phyloP scores from a whole-genome alignment of 1,140 invertebrate genomes.

The Drosophila orosa region DNA sequence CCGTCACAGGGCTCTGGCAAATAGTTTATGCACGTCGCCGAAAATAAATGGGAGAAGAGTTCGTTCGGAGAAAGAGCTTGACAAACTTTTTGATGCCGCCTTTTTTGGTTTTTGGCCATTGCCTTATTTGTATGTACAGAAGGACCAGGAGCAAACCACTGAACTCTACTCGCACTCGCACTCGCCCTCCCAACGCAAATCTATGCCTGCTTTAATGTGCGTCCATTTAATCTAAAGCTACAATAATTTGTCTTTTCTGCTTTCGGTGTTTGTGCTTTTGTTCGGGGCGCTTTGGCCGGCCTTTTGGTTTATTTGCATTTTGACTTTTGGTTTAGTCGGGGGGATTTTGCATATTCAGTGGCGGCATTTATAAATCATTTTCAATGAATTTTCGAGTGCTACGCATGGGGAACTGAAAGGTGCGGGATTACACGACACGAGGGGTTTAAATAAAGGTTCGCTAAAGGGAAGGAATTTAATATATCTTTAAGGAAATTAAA shows the following conservation, averaged over 20 bases:
- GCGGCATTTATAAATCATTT: constrained; percentile 42
- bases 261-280: constrained; percentile 6
- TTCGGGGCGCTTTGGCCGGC: constrained; percentile 1
- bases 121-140: constrained; percentile 38
- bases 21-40: constrained; percentile 55
- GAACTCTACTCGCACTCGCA: constrained; percentile 9
- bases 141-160: constrained; percentile 7
- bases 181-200: not conserved
- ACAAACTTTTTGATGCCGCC: constrained; percentile 42
- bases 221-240: constrained; percentile 60
- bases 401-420: not conserved
- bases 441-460: not conserved
- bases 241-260: constrained; percentile 51
- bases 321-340: constrained; percentile 30
- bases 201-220: constrained; percentile 44
- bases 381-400: constrained; percentile 29
- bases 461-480: not conserved
- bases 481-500: not conserved
- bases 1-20: constrained; percentile 33
- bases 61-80: constrained; percentile 27
- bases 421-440: not conserved
- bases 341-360: constrained; percentile 29
- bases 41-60: constrained; percentile 31
- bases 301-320: constrained; percentile 46
- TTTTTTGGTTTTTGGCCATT: constrained; percentile 40